A percentile compares a stretch with the other conserved stretches of the same genome.
Conservation (phyloP, 2,113 vertebrate genomes). For the Parus major region DNA sequence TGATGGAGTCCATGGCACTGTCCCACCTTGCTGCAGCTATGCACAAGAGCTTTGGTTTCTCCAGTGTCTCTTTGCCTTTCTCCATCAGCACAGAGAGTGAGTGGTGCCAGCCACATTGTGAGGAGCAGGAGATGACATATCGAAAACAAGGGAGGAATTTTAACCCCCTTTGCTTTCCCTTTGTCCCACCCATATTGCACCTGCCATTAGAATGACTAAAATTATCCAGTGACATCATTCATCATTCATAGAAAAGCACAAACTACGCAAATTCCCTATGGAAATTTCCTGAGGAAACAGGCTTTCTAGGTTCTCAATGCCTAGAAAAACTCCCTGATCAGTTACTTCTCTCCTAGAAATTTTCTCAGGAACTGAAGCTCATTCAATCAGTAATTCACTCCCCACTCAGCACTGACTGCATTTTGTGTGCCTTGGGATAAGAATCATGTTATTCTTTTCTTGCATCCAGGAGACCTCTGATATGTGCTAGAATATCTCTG, state of each 20-base stretch:
- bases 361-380: neutral
- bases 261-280: neutral
- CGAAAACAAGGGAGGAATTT: neutral
- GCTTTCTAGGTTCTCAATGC: neutral
- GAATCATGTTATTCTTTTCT: neutral
- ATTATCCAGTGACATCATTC: neutral
- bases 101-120: neutral
- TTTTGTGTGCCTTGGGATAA: neutral
- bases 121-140: neutral
- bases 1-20: rapidly evolving
- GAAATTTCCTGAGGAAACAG: neutral
- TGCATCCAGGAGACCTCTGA: neutral
- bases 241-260: neutral
- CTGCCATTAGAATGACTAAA: neutral
- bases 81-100: neutral
- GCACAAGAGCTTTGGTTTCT: neutral
- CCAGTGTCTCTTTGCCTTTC: neutral
- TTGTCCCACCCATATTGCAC: neutral
- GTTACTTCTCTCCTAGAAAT: neutral
- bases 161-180: neutral
- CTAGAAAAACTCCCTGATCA: neutral
- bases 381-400: neutral
- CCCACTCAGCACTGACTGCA: neutral
- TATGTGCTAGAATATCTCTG: neutral
- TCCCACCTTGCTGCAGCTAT: neutral